phyloP scores from a whole-genome alignment of 2,113 vertebrate genomes.

The Furnarius figulus region DNA sequence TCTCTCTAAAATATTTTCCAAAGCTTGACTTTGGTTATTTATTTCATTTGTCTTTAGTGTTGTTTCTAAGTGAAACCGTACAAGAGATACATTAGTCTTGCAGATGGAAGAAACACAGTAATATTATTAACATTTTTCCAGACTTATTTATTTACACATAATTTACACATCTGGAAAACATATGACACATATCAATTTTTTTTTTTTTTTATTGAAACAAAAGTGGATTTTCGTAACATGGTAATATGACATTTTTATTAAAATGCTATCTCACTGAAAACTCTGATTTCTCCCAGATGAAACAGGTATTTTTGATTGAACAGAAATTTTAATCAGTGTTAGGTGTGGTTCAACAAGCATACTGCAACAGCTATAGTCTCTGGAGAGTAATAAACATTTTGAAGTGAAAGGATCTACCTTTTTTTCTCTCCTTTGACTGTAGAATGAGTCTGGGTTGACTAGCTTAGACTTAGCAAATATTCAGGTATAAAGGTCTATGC shows the following conservation, averaged over 20 bases:
- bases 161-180: neutral
- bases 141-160: neutral
- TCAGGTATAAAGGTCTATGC: neutral
- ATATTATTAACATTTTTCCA: neutral
- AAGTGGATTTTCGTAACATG: neutral
- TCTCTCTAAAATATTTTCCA: neutral
- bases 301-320: neutral
- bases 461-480: neutral
- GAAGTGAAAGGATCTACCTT: neutral
- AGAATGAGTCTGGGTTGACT: neutral
- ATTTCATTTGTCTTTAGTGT: neutral
- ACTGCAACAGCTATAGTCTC: neutral
- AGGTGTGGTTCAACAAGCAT: rapidly evolving
- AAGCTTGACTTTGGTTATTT: neutral
- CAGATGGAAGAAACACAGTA: neutral
- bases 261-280: neutral
- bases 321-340: neutral
- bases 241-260: neutral
- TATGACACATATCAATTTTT: neutral
- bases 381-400: neutral
- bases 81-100: neutral
- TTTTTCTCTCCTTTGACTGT: neutral
- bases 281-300: neutral
- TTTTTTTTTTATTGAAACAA: neutral
- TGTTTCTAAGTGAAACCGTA: neutral